Conservation (phyloP, 2,113 vertebrate genomes). For the Vireo altiloquus region DNA sequence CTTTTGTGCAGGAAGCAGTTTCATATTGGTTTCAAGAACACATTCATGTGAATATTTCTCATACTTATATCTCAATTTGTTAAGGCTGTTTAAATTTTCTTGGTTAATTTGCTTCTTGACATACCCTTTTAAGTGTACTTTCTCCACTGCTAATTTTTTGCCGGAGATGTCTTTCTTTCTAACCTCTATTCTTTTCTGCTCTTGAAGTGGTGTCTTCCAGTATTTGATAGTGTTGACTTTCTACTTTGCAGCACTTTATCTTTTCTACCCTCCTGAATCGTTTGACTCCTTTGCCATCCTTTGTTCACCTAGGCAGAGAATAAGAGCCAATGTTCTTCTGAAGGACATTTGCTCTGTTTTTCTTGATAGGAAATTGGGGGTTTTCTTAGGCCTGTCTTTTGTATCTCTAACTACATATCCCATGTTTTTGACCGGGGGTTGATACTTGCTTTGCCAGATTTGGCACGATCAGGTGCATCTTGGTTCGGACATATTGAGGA, state of each 20-base stretch:
- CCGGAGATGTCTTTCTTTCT: neutral
- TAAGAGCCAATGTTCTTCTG: neutral
- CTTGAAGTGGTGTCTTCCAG: neutral
- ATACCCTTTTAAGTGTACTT: neutral
- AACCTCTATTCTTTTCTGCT: neutral
- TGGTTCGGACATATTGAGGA: neutral
- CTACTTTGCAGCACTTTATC: neutral
- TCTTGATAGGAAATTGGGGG: neutral
- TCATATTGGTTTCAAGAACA: neutral
- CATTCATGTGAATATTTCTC: neutral
- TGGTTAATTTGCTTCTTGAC: slow-evolving; percentile 49
- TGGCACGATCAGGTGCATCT: neutral
- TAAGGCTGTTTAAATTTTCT: slow-evolving; percentile 34
- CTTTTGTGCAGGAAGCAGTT: slow-evolving; percentile 14
- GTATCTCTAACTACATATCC: neutral
- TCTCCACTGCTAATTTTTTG: neutral
- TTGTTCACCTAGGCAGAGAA: neutral
- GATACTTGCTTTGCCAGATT: neutral
- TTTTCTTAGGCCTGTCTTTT: neutral
- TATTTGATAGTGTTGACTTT: neutral
- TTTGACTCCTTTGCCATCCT: neutral
- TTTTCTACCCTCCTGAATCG: neutral
- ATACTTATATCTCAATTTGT: slow-evolving; percentile 27
- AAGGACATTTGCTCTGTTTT: neutral
- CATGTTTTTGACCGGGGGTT: neutral